These are phyloP conservation scores for Cichladusa arquata DNA, from an alignment of 2,113 vertebrate species.

Conservation along the genomic window DNA sequence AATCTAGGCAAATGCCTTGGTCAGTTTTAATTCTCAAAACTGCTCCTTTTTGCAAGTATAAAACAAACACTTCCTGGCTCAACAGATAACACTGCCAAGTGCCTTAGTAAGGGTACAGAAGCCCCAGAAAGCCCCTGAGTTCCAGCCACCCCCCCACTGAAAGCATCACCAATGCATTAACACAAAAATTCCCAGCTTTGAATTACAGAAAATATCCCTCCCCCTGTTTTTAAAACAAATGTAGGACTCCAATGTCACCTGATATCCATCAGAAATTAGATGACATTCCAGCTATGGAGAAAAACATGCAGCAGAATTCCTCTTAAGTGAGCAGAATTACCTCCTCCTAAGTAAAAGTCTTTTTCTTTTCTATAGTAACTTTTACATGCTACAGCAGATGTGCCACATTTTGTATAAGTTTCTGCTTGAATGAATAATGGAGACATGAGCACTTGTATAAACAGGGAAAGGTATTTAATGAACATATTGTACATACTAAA, in stretches of 20 bases:
- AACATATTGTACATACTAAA: slow-evolving; percentile 53
- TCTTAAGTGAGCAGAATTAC: background rate
- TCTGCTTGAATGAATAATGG: slow-evolving; percentile 57
- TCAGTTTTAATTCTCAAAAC: background rate
- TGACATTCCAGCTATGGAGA: background rate
- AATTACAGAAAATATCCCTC: background rate
- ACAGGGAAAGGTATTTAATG: slow-evolving; percentile 62
- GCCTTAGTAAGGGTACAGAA: background rate
- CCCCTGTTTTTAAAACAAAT: background rate
- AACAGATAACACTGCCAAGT: background rate
- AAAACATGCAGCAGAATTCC: background rate
- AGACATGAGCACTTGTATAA: slow-evolving; percentile 57
- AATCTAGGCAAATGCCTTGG: background rate
- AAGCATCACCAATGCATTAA: background rate
- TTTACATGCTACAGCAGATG: background rate
- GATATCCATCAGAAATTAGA: slow-evolving; percentile 16
- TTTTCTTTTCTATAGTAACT: background rate
- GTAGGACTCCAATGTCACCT: background rate
- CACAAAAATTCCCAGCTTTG: background rate
- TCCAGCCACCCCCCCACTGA: background rate
- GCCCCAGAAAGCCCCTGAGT: background rate
- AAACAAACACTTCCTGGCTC: background rate
- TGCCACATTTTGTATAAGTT: slow-evolving; percentile 23
- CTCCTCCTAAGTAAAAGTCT: background rate
- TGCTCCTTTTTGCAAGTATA: background rate